Percentiles rank a stretch among this genome's conserved stretches.
Conservation (phyloP, 2,888 invertebrate genomes). For the Dasypogon diadema region DNA sequence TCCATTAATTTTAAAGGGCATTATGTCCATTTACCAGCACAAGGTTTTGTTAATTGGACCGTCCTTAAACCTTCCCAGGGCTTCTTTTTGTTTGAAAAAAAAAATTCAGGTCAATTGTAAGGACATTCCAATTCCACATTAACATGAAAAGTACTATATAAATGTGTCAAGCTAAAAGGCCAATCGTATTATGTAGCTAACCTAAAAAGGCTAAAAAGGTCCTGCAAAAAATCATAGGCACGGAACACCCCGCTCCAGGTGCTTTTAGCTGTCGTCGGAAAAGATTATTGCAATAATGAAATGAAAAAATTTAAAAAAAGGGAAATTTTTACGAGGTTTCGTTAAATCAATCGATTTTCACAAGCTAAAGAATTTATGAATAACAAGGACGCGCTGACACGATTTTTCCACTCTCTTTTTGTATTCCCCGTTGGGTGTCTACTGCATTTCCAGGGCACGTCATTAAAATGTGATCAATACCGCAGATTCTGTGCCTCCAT, state of each 20-base stretch:
- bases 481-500: not conserved
- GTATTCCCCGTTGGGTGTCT: not conserved
- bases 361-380: not conserved
- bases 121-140: not conserved
- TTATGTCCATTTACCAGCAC: no score
- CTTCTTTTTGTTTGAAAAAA: no score
- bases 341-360: conserved; percentile 29
- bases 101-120: not conserved
- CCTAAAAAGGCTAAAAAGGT: not conserved
- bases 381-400: conserved; percentile 44
- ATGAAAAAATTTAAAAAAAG: not conserved
- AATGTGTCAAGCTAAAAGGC: not conserved
- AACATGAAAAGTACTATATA: not conserved
- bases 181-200: not conserved
- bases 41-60: no score
- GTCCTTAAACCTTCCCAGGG: no score
- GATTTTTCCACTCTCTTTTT: not conserved
- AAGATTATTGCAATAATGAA: not conserved
- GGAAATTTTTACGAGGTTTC: not conserved
- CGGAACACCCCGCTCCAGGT: not conserved
- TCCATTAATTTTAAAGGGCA: no score
- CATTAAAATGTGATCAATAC: conserved; percentile 46
- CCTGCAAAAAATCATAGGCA: not conserved
- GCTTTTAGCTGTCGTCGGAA: not conserved
- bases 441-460: conserved; percentile 36